Evolutionary conservation across 2,797 vertebrate species (phyloP).

Genomic region (Anas bahamensis): DNA sequence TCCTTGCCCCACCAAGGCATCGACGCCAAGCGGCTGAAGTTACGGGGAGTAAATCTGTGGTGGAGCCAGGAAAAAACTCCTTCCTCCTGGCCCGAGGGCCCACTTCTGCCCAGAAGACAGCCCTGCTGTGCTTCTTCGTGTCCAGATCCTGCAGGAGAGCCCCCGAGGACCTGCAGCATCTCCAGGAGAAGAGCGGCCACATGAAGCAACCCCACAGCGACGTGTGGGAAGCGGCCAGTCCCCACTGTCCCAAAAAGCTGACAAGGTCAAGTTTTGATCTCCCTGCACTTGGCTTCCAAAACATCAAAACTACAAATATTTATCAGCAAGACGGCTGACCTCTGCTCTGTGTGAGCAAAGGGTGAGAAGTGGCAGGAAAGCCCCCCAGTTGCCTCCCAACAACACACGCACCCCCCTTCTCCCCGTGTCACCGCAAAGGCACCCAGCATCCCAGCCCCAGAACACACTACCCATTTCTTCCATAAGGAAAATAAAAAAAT

Average conservation of each 20-base stretch:
- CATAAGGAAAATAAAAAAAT: background rate
- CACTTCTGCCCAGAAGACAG: background rate
- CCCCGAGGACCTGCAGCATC: background rate
- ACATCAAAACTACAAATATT: conserved; percentile 26
- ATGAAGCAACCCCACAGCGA: background rate
- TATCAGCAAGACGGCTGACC: background rate
- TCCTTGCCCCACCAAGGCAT: background rate
- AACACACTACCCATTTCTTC: background rate
- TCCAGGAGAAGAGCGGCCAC: background rate
- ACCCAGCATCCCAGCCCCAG: background rate
- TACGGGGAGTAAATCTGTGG: background rate
- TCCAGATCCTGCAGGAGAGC: background rate
- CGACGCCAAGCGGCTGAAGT: background rate
- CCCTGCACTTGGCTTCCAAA: background rate
- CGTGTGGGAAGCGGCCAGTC: background rate
- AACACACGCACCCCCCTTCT: background rate
- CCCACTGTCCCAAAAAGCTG: background rate
- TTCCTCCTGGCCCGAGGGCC: background rate
- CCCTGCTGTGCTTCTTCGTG: background rate
- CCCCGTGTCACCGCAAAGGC: background rate
- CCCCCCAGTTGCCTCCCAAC: background rate
- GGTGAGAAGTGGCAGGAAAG: conserved; percentile 16
- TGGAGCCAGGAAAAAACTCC: background rate
- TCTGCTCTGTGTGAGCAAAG: background rate
- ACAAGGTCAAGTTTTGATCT: background rate